A percentile compares a stretch with the other conserved stretches of the same genome.
Evolutionary conservation across 37 sponge, comb jelly and placozoan species (phyloP).

Genomic region (Haliclona indistincta): DNA sequence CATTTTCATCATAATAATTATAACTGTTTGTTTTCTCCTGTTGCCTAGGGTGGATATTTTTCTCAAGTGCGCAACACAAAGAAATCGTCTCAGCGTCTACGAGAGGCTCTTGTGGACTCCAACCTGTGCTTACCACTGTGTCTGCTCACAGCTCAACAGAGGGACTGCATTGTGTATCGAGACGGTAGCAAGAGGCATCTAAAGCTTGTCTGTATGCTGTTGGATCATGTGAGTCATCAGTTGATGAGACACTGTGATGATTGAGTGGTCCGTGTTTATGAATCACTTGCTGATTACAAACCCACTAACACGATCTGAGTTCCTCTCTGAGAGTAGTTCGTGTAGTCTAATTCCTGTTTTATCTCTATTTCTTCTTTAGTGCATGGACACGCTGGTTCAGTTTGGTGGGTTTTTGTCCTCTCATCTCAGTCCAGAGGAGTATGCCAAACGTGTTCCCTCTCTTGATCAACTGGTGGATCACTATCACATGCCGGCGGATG

Average conservation of each 20-base stretch:
- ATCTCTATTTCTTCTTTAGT: conserved; percentile 44
- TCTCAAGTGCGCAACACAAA: conserved; percentile 91
- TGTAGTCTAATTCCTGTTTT: not conserved
- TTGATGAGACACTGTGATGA: not conserved
- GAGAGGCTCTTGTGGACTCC: conserved; percentile 85
- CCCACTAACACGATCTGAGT: not conserved
- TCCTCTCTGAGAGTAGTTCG: not conserved
- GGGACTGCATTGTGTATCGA: conserved; percentile 81
- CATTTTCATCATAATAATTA: not conserved
- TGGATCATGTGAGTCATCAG: conserved; percentile 73
- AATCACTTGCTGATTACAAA: not conserved
- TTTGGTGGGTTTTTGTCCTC: conserved; percentile 92
- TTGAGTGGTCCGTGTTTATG: not conserved
- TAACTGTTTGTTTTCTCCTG: too few species aligned
- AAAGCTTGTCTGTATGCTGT: conserved; percentile 85
- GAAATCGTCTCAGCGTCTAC: conserved; percentile 89
- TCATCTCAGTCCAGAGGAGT: conserved; percentile 83
- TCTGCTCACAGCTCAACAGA: conserved; percentile 92
- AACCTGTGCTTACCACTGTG: conserved; percentile 89
- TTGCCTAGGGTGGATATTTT: conserved; percentile 78
- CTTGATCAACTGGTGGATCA: conserved; percentile 69
- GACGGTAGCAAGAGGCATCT: conserved; percentile 76
- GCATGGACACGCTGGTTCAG: conserved; percentile 95
- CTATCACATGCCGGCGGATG: conserved; percentile 89
- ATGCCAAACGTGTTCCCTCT: conserved; percentile 65